Evolutionary conservation across 1,140 invertebrate genomes (phyloP), one percentile per base, ranked within the genome.

Genomic region (Aplysia californica): DNA sequence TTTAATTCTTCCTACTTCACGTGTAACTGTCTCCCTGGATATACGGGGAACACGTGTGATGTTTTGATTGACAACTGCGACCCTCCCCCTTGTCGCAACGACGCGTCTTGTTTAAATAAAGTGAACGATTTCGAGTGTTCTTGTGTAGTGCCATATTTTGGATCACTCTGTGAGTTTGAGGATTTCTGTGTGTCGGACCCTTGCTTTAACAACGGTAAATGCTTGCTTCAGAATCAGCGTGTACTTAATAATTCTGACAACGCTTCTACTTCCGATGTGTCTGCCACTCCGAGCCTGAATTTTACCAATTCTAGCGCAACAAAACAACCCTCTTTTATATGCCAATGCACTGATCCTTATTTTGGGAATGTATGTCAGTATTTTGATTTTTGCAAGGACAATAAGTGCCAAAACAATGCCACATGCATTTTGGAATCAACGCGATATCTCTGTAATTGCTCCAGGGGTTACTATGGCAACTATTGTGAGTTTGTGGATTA

Each of bases 51-150:
- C n/a, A 80, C 80, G 31, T 89, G 88, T 79, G 61, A 79, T 0
- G 67, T 79, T 20, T 81, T 96, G 0, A 94, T 84, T 15, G 79
- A 86, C 71, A 81, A 85, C 55, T 89, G 88, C 69, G 44, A 56
- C 20, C 79, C 76, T 6, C 77, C 76, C n/a, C 87, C 88, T 0
- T 89, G 88, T 83, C 36, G 75, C 21, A 84, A 88, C 66, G 55
- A 75, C 23, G 87, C 83, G 0, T 85, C 72, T 20, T 89, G 88
- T 82, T 64, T 73, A 3, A 82, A 87, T 73, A 33, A 93, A 82
- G 91, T 84, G 35, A 81, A 82, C 33, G 75, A 76, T n/a, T 88
- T 84, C 59, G 70, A 65, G 26, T 88, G 87, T 77, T 58, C 58
- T 5, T 87, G 86, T 77, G 56, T 39, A 1, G 44, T 69, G 21